These are phyloP conservation scores for Drosophila bocki DNA, from an alignment of 1,140 invertebrate species.

Conservation along the genomic window DNA sequence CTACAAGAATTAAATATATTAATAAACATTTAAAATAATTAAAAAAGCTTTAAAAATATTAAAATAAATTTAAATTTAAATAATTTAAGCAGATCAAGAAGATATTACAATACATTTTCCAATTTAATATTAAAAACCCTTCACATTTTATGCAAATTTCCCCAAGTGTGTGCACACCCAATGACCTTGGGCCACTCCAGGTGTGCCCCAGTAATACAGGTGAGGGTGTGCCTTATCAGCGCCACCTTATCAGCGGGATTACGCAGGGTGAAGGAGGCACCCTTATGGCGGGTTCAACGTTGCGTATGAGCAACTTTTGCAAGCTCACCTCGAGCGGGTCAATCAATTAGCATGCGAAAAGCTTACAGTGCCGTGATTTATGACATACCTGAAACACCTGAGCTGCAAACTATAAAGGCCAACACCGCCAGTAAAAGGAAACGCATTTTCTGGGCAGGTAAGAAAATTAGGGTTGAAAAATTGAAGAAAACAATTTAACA, in stretches of 20 bases:
- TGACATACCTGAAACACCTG: slow-evolving; percentile 58
- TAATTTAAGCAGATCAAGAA: too few relatives aligned
- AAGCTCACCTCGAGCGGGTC: slow-evolving; percentile 26
- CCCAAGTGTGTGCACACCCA: background rate
- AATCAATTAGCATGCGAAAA: slow-evolving; percentile 43
- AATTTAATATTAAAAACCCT: background rate
- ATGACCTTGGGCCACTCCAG: slow-evolving; percentile 18
- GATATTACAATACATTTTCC: too few relatives aligned
- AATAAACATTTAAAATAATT: background rate
- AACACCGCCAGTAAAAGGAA: slow-evolving; percentile 23
- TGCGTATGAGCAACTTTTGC: slow-evolving; percentile 48
- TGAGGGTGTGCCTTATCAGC: slow-evolving; percentile 36
- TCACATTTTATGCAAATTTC: background rate
- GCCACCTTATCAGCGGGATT: slow-evolving; percentile 36
- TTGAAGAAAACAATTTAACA: slow-evolving; percentile 12
- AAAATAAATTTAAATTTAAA: background rate
- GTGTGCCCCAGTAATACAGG: background rate
- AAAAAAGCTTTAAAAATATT: background rate
- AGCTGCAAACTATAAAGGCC: slow-evolving; percentile 9
- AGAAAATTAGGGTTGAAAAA: background rate
- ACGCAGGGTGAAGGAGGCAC: slow-evolving; percentile 24
- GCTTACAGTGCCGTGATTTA: slow-evolving; percentile 46
- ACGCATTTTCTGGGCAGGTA: slow-evolving; percentile 22
- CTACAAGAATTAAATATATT: slow-evolving; percentile 21
- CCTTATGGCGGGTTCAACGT: slow-evolving; percentile 31